phyloP scores from a whole-genome alignment of 1,140 invertebrate species.

The Microplitis demolitor region DNA sequence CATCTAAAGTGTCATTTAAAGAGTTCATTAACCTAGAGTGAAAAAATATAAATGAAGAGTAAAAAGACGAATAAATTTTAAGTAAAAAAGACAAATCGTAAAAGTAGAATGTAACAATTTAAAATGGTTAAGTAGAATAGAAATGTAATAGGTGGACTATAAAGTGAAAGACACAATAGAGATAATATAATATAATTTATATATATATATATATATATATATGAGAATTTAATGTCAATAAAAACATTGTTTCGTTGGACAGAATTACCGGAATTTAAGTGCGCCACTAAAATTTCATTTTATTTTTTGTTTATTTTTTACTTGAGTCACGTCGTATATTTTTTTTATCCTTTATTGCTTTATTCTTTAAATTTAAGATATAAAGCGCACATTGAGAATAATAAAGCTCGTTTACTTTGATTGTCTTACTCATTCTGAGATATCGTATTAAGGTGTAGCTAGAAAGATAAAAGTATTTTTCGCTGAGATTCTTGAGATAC shows the following conservation, averaged over 20 bases:
- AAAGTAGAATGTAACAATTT: too few species aligned
- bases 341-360: too few species aligned
- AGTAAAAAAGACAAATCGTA: too few species aligned
- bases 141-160: too few species aligned
- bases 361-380: background rate
- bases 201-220: background rate
- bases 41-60: too few species aligned
- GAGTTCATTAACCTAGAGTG: too few species aligned
- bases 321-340: too few species aligned
- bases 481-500: background rate
- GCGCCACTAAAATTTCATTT: background rate
- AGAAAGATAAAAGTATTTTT: conserved; percentile 2
- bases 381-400: background rate
- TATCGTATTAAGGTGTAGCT: background rate
- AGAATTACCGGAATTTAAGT: background rate
- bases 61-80: too few species aligned
- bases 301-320: background rate
- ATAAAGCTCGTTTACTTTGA: conserved; percentile 10
- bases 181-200: background rate
- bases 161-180: background rate
- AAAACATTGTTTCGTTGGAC: background rate
- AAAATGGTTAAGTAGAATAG: too few species aligned
- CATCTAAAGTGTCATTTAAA: too few species aligned
- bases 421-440: background rate
- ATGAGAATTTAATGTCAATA: background rate